These are phyloP conservation scores for Megastigmus dorsalis DNA, from an alignment of 2,888 invertebrate genomes.

Conservation along the genomic window DNA sequence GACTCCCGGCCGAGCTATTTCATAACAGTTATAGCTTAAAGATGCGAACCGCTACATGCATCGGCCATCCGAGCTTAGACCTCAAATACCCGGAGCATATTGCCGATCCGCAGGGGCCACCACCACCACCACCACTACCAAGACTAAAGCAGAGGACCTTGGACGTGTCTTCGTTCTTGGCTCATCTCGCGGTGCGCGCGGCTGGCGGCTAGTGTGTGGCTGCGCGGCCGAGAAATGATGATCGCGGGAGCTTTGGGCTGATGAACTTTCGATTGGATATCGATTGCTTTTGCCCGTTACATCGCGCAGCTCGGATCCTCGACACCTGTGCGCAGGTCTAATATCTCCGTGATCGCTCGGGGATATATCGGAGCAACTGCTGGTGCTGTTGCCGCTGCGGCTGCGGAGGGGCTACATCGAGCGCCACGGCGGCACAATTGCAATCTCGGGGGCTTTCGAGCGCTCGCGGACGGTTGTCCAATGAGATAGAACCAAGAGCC, in stretches of 20 bases:
- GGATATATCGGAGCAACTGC: neutral
- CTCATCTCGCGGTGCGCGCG: too few relatives aligned
- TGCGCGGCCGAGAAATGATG: slow-evolving; percentile 1
- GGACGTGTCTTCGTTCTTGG: too few relatives aligned
- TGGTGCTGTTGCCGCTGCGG: too few relatives aligned
- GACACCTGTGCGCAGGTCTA: slow-evolving; percentile 17
- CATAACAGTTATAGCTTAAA: slow-evolving; percentile 30
- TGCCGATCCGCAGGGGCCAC: neutral
- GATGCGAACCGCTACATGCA: slow-evolving; percentile 19
- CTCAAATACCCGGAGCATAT: slow-evolving; percentile 5
- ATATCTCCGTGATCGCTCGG: neutral
- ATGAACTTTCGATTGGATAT: slow-evolving; percentile 11
- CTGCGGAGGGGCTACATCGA: neutral
- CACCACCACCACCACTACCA: too few relatives aligned
- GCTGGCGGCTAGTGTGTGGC: too few relatives aligned
- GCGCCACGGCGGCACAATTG: neutral
- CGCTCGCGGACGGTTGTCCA: too few relatives aligned
- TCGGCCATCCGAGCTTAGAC: neutral
- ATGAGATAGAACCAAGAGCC: too few relatives aligned
- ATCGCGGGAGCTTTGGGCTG: neutral
- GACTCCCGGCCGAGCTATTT: neutral
- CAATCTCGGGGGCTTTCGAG: too few relatives aligned
- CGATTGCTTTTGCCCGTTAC: slow-evolving; percentile 8
- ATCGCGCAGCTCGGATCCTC: neutral
- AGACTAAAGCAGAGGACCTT: too few relatives aligned